Base-by-base conservation (phyloP, 2,113 vertebrate species). In the Rhinichthys klamathensis region DNA sequence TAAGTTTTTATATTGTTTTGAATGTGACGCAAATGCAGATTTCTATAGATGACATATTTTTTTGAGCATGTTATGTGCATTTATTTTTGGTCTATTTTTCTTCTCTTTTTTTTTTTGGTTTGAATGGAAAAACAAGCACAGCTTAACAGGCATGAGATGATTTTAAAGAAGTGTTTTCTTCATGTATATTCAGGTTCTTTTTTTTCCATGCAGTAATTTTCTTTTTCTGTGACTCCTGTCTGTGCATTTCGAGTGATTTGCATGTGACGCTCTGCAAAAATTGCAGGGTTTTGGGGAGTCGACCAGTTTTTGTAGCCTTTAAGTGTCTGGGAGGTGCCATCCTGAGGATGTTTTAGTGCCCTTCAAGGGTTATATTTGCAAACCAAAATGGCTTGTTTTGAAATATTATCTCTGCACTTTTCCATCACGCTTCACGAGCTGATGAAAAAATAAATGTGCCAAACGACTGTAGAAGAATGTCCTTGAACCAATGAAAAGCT, bases 371-470 rank as follows among this genome's bases (percentile, higher is more conserved):
- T 92, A 91, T 92, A 90, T 91, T 93, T 93, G 86, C 92, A 93
- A 93, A 93, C 91, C 93, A 92, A 93, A 92, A 91, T 92, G 90
- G 63, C 79, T 82, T 76, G 44, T 87, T 92, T 92, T 90, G 89
- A 74, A 76, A 86, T 84, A 54, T 74, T 85, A 72, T 91, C 75
- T 49, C 92, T 92, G 91, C 93, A 93, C 92, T 91, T 94, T 92
- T 88, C 63, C 81, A 88, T 86, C 91, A 91, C 80, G 58, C 88
- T 90, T 91, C 88, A 90, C 73, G 89, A 85, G 87, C 86, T 91
- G 91, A 93, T 12, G 44, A 67, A 44, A 92, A 76, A 90, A 63
- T 91, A 63, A 92, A 92, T 93, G 94, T 95, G 95, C 95, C 95
- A 95, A 95, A 95, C 88, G 91, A 91, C 89, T 92, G 83, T 85